These are phyloP conservation scores for Lepus oiostolus DNA, from an alignment of 2,797 vertebrate genomes.

Conservation along the genomic window DNA sequence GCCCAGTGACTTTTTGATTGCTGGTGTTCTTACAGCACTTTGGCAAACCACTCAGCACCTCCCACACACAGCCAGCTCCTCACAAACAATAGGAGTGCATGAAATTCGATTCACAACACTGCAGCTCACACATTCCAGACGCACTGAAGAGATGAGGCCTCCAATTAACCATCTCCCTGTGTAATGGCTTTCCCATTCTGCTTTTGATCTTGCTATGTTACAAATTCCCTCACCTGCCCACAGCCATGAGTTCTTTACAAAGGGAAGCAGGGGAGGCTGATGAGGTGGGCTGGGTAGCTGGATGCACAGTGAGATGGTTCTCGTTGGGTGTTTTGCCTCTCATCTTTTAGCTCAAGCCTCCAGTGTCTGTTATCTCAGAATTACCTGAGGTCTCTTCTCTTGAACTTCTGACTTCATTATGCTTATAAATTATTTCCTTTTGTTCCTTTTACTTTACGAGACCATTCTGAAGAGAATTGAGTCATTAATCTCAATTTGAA, in stretches of 20 bases:
- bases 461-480: conserved; percentile 40
- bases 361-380: neutral
- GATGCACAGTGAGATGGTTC: conserved; percentile 15
- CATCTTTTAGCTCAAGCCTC: neutral
- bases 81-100: conserved; percentile 65
- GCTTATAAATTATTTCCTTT: neutral
- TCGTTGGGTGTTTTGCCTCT: neutral
- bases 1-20: conserved; percentile 73
- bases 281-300: neutral
- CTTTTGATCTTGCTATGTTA: conserved; percentile 78
- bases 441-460: conserved; percentile 22
- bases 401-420: neutral
- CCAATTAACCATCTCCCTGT: conserved; percentile 79
- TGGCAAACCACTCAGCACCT: conserved; percentile 79
- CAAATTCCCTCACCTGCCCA: conserved; percentile 79
- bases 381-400: conserved; percentile 10
- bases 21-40: conserved; percentile 67
- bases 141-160: conserved; percentile 72
- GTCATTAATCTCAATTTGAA: conserved; percentile 60
- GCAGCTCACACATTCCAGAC: conserved; percentile 70
- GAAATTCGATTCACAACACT: conserved; percentile 79
- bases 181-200: conserved; percentile 73
- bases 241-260: conserved; percentile 59
- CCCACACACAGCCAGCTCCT: conserved; percentile 73
- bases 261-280: neutral